Conservation (phyloP, 2,113 vertebrate genomes). For the Bothrops jararaca region DNA sequence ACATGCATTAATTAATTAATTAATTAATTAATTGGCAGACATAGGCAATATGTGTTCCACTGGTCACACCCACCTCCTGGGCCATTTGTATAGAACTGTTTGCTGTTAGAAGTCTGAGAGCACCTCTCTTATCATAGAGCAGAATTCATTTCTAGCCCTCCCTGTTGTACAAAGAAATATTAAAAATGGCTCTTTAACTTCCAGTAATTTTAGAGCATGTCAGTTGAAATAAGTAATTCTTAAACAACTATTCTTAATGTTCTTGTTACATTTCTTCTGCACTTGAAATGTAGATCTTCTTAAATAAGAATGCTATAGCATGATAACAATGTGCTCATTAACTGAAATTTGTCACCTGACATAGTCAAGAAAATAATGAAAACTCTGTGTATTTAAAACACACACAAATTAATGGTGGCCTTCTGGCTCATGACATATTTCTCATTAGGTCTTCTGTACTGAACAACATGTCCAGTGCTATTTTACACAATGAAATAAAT, state of each 20-base stretch:
- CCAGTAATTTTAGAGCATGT: not conserved
- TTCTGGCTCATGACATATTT: conserved; percentile 28
- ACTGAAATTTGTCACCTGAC: conserved; percentile 19
- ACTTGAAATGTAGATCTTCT: not conserved
- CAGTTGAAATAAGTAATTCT: not conserved
- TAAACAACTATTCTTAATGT: not conserved
- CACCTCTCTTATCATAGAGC: not conserved
- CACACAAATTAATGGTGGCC: conserved; percentile 33
- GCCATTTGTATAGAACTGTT: not conserved
- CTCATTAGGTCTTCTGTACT: conserved; percentile 29
- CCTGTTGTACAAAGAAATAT: not conserved
- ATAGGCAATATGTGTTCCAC: not conserved
- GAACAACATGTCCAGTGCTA: conserved; percentile 35
- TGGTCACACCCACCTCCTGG: not conserved
- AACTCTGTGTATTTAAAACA: conserved; percentile 24
- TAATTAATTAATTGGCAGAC: not conserved
- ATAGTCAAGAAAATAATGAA: conserved; percentile 22
- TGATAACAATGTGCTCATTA: conserved; percentile 17
- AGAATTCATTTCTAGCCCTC: not conserved
- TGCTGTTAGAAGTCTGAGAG: not conserved
- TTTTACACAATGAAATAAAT: conserved; percentile 34
- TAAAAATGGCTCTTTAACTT: not conserved
- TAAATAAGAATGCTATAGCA: not conserved
- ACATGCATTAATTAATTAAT: not conserved
- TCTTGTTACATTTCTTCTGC: not conserved